A percentile compares a stretch with the other conserved stretches of the same genome.
Conservation (phyloP, 2,888 invertebrate genomes). For the Rhingia campestris region DNA sequence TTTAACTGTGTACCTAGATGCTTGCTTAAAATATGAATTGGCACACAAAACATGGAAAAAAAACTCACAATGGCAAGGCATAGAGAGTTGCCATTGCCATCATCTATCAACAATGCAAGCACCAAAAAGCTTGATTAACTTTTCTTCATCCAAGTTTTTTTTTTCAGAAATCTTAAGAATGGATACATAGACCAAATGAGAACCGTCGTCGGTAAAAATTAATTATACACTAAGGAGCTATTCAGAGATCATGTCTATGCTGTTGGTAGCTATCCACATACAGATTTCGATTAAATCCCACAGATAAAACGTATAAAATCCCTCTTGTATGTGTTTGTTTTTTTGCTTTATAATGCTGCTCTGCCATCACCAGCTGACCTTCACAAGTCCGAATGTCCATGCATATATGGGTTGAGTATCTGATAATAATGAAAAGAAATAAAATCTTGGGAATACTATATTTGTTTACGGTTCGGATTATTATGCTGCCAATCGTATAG, state of each 20-base stretch:
- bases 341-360: neutral
- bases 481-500: slow-evolving; percentile 45
- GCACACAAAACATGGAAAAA: slow-evolving; percentile 28
- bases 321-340: neutral
- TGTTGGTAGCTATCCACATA: slow-evolving; percentile 24
- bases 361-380: slow-evolving; percentile 20
- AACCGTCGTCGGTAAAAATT: slow-evolving; percentile 21
- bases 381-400: slow-evolving; percentile 6
- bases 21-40: slow-evolving; percentile 33
- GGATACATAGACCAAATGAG: slow-evolving; percentile 1
- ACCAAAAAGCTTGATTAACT: slow-evolving; percentile 36
- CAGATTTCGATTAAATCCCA: slow-evolving; percentile 52
- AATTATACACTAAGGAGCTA: slow-evolving; percentile 56
- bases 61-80: neutral
- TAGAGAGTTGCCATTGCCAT: neutral
- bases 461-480: slow-evolving; percentile 59
- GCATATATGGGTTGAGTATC: neutral
- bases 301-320: slow-evolving; percentile 40
- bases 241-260: slow-evolving; percentile 19
- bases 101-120: neutral
- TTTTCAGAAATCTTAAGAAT: slow-evolving; percentile 13
- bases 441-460: slow-evolving; percentile 49
- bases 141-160: neutral
- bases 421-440: slow-evolving; percentile 34
- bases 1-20: neutral